A percentile compares a stretch with the other conserved stretches of the same genome.
phyloP scores from a whole-genome alignment of 2,888 invertebrate genomes.

The Philopedon plagiatum region DNA sequence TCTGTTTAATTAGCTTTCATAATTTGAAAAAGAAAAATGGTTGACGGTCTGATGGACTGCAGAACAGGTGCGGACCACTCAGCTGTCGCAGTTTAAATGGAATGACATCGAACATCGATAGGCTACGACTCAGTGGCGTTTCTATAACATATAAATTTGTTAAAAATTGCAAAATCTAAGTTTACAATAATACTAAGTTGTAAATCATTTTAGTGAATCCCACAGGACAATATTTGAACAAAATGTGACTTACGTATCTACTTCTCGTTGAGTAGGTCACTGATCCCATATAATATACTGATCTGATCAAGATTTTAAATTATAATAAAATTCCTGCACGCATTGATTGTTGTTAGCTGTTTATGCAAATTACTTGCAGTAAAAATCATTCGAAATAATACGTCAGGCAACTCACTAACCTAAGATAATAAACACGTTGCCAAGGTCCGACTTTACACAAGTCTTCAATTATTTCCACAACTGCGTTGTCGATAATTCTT shows the following conservation, averaged over 20 bases:
- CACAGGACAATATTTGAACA: no score
- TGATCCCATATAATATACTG: no score
- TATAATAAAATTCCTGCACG: no score
- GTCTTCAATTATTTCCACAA: constrained; percentile 40
- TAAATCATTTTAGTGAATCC: no score
- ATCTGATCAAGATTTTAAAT: no score
- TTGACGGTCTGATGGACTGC: constrained; percentile 46
- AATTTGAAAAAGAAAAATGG: constrained; percentile 52
- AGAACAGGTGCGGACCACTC: constrained; percentile 49
- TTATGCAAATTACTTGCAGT: background rate
- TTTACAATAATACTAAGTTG: no score
- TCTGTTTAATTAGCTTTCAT: constrained; percentile 51
- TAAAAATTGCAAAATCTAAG: no score
- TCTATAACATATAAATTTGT: background rate
- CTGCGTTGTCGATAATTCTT: constrained; percentile 39
- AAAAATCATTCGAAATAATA: background rate
- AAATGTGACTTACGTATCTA: no score
- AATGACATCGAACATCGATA: constrained; percentile 34
- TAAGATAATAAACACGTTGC: constrained; percentile 32
- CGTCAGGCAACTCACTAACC: constrained; percentile 30
- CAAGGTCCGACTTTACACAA: constrained; percentile 26
- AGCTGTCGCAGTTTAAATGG: constrained; percentile 47
- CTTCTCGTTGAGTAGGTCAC: no score
- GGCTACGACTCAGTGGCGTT: constrained; percentile 19
- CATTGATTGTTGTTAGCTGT: no score